A percentile compares a stretch with the other conserved stretches of the same genome.
These are phyloP conservation scores for Heteromormyrus szaboi DNA, from an alignment of 2,797 vertebrate genomes.

Conservation along the genomic window DNA sequence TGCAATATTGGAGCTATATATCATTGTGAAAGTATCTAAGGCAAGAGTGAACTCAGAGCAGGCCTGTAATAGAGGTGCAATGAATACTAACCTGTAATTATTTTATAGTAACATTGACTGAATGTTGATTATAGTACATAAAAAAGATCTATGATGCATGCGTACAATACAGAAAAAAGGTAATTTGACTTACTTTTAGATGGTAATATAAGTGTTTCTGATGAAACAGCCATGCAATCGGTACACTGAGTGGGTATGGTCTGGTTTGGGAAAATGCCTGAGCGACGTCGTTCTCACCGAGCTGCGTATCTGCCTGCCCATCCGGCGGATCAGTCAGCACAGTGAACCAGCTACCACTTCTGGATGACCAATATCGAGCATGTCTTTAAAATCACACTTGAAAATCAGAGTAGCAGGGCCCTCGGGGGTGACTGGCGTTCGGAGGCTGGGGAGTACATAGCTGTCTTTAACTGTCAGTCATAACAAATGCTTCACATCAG, in stretches of 20 bases:
- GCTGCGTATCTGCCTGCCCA: neutral
- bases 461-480: constrained; percentile 7
- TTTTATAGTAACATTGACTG: neutral
- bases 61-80: neutral
- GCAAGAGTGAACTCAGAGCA: neutral
- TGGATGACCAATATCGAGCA: neutral
- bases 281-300: neutral
- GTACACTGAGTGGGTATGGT: neutral
- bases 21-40: neutral
- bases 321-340: neutral
- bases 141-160: neutral
- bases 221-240: neutral
- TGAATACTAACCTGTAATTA: constrained; percentile 6
- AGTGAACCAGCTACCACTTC: neutral
- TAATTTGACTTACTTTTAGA: neutral
- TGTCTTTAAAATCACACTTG: neutral
- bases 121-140: neutral
- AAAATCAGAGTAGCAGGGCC: neutral
- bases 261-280: neutral
- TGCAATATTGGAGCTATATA: neutral
- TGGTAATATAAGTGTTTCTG: neutral
- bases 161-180: neutral
- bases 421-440: neutral
- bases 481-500: neutral
- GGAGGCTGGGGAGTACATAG: neutral